A percentile compares a stretch with the other conserved stretches of the same genome.
phyloP scores from a whole-genome alignment of 2,797 vertebrate genomes.

The Steatocranus sp. region DNA sequence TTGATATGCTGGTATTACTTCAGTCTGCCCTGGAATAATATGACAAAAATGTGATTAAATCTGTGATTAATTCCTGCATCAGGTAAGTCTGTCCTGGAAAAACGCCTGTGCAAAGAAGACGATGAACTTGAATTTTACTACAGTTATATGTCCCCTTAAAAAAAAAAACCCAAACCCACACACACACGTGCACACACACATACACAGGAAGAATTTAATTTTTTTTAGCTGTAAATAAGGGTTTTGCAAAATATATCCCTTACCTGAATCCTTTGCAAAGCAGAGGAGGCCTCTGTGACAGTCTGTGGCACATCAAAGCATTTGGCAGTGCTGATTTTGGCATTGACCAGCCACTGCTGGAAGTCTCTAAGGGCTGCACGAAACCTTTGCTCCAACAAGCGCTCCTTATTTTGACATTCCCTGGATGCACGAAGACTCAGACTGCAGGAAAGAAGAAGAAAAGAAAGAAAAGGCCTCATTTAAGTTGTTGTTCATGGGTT shows the following conservation, averaged over 20 bases:
- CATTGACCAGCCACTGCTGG: constrained; percentile 93
- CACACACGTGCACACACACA: neutral
- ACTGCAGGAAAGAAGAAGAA: constrained; percentile 57
- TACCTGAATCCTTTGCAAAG: constrained; percentile 94
- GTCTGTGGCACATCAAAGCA: constrained; percentile 92
- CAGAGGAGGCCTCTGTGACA: constrained; percentile 81
- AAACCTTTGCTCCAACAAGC: constrained; percentile 91
- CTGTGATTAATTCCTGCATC: neutral
- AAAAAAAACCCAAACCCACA: neutral
- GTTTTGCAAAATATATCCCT: neutral
- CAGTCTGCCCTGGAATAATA: neutral
- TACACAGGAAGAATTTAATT: neutral
- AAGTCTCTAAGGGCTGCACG: constrained; percentile 83
- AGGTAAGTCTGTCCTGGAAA: neutral
- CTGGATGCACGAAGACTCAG: constrained; percentile 91
- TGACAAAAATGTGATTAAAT: constrained; percentile 7
- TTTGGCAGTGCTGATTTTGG: constrained; percentile 91
- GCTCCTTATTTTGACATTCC: constrained; percentile 93
- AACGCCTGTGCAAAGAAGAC: neutral
- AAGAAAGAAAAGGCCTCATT: neutral
- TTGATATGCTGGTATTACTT: neutral
- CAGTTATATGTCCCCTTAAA: neutral
- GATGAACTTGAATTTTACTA: neutral
- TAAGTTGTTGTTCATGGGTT: neutral
- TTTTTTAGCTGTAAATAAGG: neutral